Evolutionary conservation across 2,888 invertebrate species (phyloP), one percentile per base, ranked within the genome.

Genomic region (Oscheius onirici): DNA sequence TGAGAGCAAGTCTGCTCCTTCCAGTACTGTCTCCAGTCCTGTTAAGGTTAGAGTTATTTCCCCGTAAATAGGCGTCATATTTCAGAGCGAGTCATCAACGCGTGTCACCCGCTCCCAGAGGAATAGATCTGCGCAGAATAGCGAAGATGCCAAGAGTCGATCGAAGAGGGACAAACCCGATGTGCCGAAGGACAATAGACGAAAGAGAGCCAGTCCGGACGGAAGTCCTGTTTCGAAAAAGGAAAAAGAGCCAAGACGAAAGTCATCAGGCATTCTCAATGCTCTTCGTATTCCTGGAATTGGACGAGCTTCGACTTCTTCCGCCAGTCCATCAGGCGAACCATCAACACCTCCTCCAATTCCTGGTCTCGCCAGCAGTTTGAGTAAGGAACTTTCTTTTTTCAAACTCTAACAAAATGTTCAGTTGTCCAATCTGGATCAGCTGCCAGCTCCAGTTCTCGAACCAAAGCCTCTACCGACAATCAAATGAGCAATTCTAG

Each of bases 221-320:
- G 68, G 69, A 8, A 70, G 70, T 40, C 60, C 72, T 2, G 69
- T 24, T n/a, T 28, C 54, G 17, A 73, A 72, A 52, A 74, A 71
- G 58, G 75, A 72, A 52, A 73, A 74, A 60, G 72, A 77, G 26
- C 26, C 69, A 15, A 60, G 72, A 43, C 44, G 73, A 41, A 75
- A 75, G 57, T 67, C 67, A n/a, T 72, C 73, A 20, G 69, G 61
- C 13, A 69, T 79, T 40, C 63, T 79, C n/a, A 71, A 66, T 46
- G 66, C 76, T 17, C 72, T 79, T 17, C 71, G 77, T 17, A 71
- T 79, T 11, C 77, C 77, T 3, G 70, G 71, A 13, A 76, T 75
- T 41, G 49, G 69, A 10, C 44, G 65, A 6, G 60, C 69, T 5
- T 17, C 73, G 8, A 63, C 73, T 1, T 67, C 71, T 15, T 63